Evolutionary conservation across 2,888 invertebrate species (phyloP).

Genomic region (Elmis aenea): DNA sequence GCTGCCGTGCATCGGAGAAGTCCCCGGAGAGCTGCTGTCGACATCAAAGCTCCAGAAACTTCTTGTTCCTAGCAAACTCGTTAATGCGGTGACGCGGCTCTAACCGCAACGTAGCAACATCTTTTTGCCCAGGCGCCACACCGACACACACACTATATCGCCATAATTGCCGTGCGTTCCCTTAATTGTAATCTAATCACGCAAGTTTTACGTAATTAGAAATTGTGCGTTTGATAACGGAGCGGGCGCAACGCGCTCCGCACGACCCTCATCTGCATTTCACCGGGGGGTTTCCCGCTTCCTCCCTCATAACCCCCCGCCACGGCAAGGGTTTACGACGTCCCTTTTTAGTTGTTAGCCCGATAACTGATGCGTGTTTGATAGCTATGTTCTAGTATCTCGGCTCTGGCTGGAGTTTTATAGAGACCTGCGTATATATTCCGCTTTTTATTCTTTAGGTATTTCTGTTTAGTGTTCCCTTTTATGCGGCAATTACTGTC

Average conservation of each 20-base stretch:
- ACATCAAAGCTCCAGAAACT: constrained; percentile 17
- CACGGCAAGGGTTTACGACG: constrained; percentile 20
- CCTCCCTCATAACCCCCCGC: constrained; percentile 6
- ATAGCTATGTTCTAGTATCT: constrained; percentile 19
- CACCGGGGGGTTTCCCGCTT: constrained; percentile 11
- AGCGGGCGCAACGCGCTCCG: constrained; percentile 4
- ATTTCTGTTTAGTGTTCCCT: constrained; percentile 7
- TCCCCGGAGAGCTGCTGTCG: constrained; percentile 15
- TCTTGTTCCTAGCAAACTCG: constrained; percentile 16
- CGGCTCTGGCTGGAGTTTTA: constrained; percentile 9
- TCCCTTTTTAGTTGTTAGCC: constrained; percentile 28
- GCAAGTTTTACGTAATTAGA: constrained; percentile 14
- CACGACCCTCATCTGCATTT: constrained; percentile 14
- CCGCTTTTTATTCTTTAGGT: constrained; percentile 12
- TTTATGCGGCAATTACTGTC: constrained; percentile 17
- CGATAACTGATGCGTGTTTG: constrained; percentile 31
- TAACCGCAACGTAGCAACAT: constrained; percentile 21
- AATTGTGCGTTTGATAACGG: constrained; percentile 6
- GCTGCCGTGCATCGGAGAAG: constrained; percentile 2
- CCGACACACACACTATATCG: constrained; percentile 29
- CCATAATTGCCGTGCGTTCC: constrained; percentile 31
- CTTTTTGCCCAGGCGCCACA: constrained; percentile 18
- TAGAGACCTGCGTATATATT: constrained; percentile 10
- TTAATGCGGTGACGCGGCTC: constrained; percentile 23
- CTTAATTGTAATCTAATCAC: constrained; percentile 16